phyloP scores from a whole-genome alignment of 2,888 invertebrate species.

The Pandemis heparana region DNA sequence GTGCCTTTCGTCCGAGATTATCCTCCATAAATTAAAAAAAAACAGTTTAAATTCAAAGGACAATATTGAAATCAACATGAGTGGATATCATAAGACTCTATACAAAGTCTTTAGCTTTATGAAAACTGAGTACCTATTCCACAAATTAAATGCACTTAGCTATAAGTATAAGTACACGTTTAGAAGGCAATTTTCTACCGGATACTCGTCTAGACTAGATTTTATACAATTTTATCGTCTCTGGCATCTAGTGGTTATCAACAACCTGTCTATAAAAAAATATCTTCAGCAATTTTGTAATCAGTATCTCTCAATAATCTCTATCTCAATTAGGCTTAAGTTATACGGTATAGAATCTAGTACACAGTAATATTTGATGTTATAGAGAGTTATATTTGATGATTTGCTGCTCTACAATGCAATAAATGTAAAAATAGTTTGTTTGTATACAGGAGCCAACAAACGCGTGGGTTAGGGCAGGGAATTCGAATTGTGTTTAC shows the following conservation, averaged over 20 bases:
- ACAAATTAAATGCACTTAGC: not conserved
- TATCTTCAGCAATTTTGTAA: constrained; percentile 1
- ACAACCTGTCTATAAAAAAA: constrained; percentile 5
- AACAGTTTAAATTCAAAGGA: too few species aligned
- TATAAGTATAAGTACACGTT: constrained; percentile 5
- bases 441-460: too few species aligned
- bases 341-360: too few species aligned
- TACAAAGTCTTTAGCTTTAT: not conserved
- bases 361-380: too few species aligned
- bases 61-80: not conserved
- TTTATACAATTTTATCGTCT: constrained; percentile 14
- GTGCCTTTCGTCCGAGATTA: too few species aligned
- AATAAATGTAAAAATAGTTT: too few species aligned
- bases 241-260: constrained; percentile 3
- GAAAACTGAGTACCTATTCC: constrained; percentile 18
- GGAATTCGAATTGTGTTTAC: not conserved
- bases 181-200: constrained; percentile 7
- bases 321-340: not conserved
- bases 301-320: not conserved
- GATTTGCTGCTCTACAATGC: too few species aligned
- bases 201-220: constrained; percentile 31
- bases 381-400: too few species aligned
- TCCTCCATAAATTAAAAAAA: too few species aligned
- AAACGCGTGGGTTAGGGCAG: too few species aligned
- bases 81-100: not conserved